Conservation (phyloP, 2,113 vertebrate genomes). For the Petroica traversi region DNA sequence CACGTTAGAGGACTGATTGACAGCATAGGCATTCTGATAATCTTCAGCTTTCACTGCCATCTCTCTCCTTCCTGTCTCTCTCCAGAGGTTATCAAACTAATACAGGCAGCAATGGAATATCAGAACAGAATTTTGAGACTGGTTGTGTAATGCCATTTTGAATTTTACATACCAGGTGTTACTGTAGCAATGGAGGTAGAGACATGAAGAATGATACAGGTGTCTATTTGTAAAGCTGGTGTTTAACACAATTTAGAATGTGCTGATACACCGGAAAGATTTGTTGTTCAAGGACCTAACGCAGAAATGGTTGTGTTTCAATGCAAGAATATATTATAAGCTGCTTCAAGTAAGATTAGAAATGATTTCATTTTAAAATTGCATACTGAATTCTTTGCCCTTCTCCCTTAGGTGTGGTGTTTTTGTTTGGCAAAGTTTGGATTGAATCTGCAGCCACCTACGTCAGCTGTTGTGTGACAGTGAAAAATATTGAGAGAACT, state of each 20-base stretch:
- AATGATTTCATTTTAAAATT: neutral
- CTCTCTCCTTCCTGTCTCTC: neutral
- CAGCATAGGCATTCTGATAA: constrained; percentile 1
- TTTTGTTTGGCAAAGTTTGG: constrained; percentile 97
- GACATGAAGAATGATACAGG: neutral
- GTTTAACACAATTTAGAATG: neutral
- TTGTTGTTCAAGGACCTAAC: neutral
- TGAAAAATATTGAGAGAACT: constrained; percentile 93
- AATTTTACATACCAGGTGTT: neutral
- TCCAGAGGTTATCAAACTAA: neutral
- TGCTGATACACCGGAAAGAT: neutral
- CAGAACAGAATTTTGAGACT: neutral
- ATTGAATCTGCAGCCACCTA: constrained; percentile 86
- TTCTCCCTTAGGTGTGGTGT: constrained; percentile 85
- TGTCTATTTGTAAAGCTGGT: neutral
- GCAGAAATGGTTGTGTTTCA: neutral
- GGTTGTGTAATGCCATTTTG: neutral
- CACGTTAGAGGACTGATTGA: neutral
- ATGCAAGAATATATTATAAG: neutral
- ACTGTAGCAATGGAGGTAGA: neutral
- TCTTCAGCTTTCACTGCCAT: neutral
- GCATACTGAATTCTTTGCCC: neutral
- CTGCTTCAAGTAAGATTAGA: neutral
- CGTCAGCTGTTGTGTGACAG: constrained; percentile 92
- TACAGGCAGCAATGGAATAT: neutral